Conservation (phyloP, 35 echinoderm and acorn worm genomes). For the Hemicentrotus pulcherrimus region DNA sequence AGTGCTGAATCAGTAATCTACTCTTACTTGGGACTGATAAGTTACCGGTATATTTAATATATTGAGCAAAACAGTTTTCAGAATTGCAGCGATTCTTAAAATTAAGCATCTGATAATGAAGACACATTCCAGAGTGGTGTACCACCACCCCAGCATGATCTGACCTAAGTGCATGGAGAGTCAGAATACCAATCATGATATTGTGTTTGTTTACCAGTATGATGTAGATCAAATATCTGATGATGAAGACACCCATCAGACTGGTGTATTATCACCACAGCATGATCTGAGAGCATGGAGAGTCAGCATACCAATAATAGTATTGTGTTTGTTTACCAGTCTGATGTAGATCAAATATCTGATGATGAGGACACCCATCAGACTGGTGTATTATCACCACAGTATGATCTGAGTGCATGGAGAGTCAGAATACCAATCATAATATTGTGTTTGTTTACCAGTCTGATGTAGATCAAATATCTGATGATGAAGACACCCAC, state of each 20-base stretch:
- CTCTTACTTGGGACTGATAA: no score
- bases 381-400: not conserved
- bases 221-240: slow-evolving; percentile 47
- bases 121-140: not conserved
- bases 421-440: slow-evolving; percentile 68
- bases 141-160: slow-evolving; percentile 52
- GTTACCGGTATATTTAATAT: no score
- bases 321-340: not conserved
- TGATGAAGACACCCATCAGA: not conserved
- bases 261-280: not conserved
- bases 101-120: not conserved
- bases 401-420: slow-evolving; percentile 80
- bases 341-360: not conserved
- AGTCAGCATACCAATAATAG: slow-evolving; percentile 66
- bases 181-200: slow-evolving; percentile 63
- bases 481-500: not conserved
- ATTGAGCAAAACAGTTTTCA: no score
- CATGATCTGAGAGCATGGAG: slow-evolving; percentile 84
- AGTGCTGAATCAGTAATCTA: no score
- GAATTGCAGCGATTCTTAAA: no score
- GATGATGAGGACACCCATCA: not conserved
- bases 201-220: slow-evolving; percentile 33
- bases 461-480: slow-evolving; percentile 62
- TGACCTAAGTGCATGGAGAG: slow-evolving; percentile 78
- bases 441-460: slow-evolving; percentile 39